Base-by-base conservation (phyloP, 2,113 vertebrate genomes). In the Rhodinocichla rosea region DNA sequence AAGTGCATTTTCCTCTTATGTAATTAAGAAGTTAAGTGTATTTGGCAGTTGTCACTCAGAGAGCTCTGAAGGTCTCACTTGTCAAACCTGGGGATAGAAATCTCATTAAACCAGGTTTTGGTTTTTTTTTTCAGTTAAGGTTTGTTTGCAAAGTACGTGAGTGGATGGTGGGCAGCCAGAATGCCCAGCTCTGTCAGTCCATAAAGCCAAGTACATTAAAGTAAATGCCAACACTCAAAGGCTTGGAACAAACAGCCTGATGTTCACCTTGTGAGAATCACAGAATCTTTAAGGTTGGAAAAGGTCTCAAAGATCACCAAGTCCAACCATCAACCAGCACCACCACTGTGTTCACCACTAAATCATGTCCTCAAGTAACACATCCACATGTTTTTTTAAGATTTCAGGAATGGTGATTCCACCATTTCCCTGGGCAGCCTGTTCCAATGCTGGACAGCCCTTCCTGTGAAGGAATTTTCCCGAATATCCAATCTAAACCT, bases 41-140 rank as follows among this genome's bases (percentile, higher is more conserved):
- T 97, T 97, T 98, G 98, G 98, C 98, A 98, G 98, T 98, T 98
- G 97, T 98, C 97, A 98, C 93, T 98, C 97, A 97, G 90, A 77
- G 93, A 81, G 85, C 95, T 94, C 92, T 89, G 92, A 69, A 86
- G 91, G 88, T 95, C 92, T 92, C 21, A 2, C 73, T 88, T 80
- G 90, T 95, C 92, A 95, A 93, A 95, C 79, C 92, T 45, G 23
- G 71, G 87, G 93, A 95, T 57, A 90, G 73, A 82, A 94, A 97
- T 87, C 98, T 98, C 96, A 97, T 93, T 97, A 89, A 97, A 93
- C 55, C 92, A 55, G 84, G 88, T 95, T n/a, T n/a, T n/a, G n/a
- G 2, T 4, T 55, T 79, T 84, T 92, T 79, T 94, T 80, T 83
- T 33, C 39, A 53, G 56, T 30, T 68, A 10, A 75, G 53, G 52